phyloP scores from a whole-genome alignment of 2,888 invertebrate genomes.

The Melanostoma mellinum region DNA sequence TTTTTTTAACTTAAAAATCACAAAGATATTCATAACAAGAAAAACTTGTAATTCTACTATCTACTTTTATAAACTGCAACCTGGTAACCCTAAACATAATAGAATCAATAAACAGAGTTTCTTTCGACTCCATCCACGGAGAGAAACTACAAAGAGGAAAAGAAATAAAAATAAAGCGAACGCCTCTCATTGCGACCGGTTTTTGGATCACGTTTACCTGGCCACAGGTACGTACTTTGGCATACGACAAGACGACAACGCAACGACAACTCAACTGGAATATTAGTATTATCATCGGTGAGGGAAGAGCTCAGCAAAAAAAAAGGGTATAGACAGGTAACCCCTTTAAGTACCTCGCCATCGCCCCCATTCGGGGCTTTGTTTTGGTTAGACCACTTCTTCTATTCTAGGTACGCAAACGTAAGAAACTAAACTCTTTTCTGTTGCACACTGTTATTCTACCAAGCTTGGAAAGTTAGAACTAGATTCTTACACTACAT shows the following conservation, averaged over 20 bases:
- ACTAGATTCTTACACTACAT: constrained; percentile 45
- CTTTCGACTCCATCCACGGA: constrained; percentile 34
- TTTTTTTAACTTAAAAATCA: too few relatives aligned
- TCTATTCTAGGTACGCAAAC: constrained; percentile 48
- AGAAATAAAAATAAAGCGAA: constrained; percentile 44
- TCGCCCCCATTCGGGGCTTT: constrained; percentile 63
- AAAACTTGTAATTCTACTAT: neutral
- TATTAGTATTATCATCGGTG: constrained; percentile 38
- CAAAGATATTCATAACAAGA: too few relatives aligned
- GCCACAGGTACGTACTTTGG: constrained; percentile 66
- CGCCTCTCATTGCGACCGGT: constrained; percentile 66
- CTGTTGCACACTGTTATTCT: constrained; percentile 17
- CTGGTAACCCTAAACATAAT: constrained; percentile 48
- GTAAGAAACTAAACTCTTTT: constrained; percentile 32
- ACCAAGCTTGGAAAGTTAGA: constrained; percentile 37
- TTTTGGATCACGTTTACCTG: constrained; percentile 63
- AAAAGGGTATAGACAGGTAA: constrained; percentile 58
- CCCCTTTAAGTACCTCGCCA: constrained; percentile 60
- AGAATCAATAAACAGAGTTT: constrained; percentile 58
- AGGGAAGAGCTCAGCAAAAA: constrained; percentile 25
- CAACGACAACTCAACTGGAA: constrained; percentile 27
- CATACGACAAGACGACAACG: constrained; percentile 65
- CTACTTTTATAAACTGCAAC: neutral
- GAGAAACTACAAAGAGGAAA: constrained; percentile 53
- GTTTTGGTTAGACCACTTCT: constrained; percentile 64